These are phyloP conservation scores for Diploscapter pachys DNA, from an alignment of 1,140 invertebrate genomes.

Conservation along the genomic window DNA sequence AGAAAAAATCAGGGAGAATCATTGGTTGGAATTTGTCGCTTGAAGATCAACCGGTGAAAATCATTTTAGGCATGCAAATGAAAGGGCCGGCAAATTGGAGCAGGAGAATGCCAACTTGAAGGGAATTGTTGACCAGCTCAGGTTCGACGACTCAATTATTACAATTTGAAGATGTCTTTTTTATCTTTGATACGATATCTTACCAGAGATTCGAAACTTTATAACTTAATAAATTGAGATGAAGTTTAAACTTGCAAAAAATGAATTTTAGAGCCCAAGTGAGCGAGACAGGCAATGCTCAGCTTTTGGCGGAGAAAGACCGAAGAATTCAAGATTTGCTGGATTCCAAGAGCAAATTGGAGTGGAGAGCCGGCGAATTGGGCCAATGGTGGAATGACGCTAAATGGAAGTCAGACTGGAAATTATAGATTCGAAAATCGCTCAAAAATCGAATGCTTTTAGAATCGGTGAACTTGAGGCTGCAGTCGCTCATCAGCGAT, in stretches of 20 bases:
- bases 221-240: too few species aligned
- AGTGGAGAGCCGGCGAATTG: constrained; percentile 38
- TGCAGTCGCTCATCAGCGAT: constrained; percentile 37
- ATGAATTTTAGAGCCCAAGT: not conserved
- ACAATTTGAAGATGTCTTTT: not conserved
- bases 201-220: too few species aligned
- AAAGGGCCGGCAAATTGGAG: constrained; percentile 23
- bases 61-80: constrained; percentile 13
- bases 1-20: constrained; percentile 24
- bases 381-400: constrained; percentile 46
- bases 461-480: constrained; percentile 42
- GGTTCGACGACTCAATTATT: not conserved
- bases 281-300: constrained; percentile 2
- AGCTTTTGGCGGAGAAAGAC: constrained; percentile 26
- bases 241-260: too few species aligned
- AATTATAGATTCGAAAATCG: not conserved
- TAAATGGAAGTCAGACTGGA: constrained; percentile 39
- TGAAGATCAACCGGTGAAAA: not conserved
- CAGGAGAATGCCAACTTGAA: constrained; percentile 29
- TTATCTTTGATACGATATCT: too few species aligned
- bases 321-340: constrained; percentile 12
- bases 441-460: constrained; percentile 17
- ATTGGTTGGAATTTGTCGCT: constrained; percentile 3
- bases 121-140: constrained; percentile 28
- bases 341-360: constrained; percentile 21